Conservation (phyloP, 1,140 invertebrate genomes). For the Neuroterus valhalla region DNA sequence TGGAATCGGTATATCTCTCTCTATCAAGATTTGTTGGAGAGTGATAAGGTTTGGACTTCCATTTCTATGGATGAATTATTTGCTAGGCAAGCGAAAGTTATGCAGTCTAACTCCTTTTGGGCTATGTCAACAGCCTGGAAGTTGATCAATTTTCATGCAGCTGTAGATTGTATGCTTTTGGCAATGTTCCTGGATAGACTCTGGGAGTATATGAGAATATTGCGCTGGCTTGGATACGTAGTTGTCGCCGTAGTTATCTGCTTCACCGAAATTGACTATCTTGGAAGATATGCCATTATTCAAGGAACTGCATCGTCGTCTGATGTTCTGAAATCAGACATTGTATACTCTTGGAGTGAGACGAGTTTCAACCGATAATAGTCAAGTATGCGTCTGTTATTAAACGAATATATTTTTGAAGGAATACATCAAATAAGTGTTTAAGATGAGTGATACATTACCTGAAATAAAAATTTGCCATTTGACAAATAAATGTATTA, state of each 20-base stretch:
- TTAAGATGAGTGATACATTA: no score
- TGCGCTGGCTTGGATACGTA: slow-evolving; percentile 80
- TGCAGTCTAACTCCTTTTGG: slow-evolving; percentile 82
- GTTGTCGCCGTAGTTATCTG: slow-evolving; percentile 77
- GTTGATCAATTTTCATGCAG: slow-evolving; percentile 85
- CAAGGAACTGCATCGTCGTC: slow-evolving; percentile 19
- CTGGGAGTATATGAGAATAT: slow-evolving; percentile 81
- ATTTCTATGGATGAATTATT: slow-evolving; percentile 75
- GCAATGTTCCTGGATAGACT: slow-evolving; percentile 88
- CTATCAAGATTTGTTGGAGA: slow-evolving; percentile 85
- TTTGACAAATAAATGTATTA: no score
- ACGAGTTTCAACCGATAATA: background rate
- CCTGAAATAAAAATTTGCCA: no score
- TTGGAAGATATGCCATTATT: slow-evolving; percentile 54
- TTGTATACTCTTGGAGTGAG: background rate
- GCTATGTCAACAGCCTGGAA: slow-evolving; percentile 85
- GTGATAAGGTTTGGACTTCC: slow-evolving; percentile 72
- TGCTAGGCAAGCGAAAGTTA: slow-evolving; percentile 61
- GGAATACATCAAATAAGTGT: background rate
- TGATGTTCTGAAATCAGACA: background rate
- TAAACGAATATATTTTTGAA: background rate
- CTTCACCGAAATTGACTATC: slow-evolving; percentile 75
- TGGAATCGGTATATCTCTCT: slow-evolving; percentile 89
- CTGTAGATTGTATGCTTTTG: slow-evolving; percentile 84
- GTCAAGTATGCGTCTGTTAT: background rate